Conservation (phyloP, 2,797 vertebrate genomes). For the Oreortyx pictus region DNA sequence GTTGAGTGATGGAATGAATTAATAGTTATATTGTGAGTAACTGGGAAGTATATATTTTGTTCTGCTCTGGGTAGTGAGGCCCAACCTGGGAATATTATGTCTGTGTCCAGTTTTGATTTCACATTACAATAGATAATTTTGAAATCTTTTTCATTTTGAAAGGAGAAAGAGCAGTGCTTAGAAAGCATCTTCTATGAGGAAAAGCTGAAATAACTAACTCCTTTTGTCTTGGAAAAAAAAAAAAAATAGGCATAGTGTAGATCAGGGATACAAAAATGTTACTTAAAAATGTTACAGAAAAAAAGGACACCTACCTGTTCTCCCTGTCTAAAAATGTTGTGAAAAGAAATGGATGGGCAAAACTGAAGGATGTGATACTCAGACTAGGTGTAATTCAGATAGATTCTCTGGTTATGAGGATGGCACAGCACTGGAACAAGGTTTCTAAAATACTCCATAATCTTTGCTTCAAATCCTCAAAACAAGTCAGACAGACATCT, state of each 20-base stretch:
- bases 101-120: not conserved
- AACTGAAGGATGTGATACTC: not conserved
- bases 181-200: not conserved
- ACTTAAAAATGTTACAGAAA: not conserved
- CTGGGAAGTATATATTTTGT: not conserved
- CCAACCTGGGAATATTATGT: not conserved
- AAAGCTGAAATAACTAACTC: not conserved
- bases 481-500: slow-evolving; percentile 54
- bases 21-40: not conserved
- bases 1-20: not conserved
- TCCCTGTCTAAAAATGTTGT: not conserved
- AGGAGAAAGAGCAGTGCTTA: not conserved
- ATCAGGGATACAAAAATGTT: not conserved
- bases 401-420: not conserved
- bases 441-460: slow-evolving; percentile 42
- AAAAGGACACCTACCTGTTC: not conserved
- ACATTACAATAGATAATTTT: not conserved
- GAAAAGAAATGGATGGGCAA: not conserved
- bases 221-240: not conserved
- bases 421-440: not conserved
- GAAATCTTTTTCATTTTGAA: not conserved
- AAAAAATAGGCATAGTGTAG: not conserved
- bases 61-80: not conserved
- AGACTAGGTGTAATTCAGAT: not conserved
- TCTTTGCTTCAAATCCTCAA: slow-evolving; percentile 34